Percentiles rank a stretch among this genome's conserved stretches.
phyloP scores from a whole-genome alignment of 2,888 invertebrate genomes.

The Morinoia aosen region DNA sequence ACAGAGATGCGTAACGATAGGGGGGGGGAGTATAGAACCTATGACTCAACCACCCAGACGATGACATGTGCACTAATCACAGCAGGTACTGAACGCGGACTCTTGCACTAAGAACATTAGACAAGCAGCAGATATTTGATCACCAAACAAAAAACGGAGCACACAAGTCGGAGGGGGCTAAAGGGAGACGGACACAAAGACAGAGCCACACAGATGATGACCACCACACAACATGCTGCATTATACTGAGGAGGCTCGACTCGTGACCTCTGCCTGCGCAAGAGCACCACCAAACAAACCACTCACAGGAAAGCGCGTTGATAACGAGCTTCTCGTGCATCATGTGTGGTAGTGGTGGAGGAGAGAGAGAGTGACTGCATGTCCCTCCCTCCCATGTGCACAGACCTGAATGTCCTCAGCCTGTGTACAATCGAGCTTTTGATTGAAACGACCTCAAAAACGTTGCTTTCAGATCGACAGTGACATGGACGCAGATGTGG shows the following conservation, averaged over 20 bases:
- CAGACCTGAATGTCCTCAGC: not conserved
- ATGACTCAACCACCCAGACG: not conserved
- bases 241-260: conserved; percentile 21
- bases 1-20: not conserved
- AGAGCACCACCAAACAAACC: not conserved
- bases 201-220: conserved; percentile 17
- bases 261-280: conserved; percentile 18
- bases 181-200: not conserved
- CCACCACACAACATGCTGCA: conserved; percentile 21
- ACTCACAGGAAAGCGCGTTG: conserved; percentile 40
- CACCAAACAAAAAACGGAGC: not conserved
- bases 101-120: not conserved
- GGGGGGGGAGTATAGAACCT: not conserved
- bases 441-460: not conserved
- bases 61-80: not conserved
- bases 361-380: not conserved
- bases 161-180: not conserved
- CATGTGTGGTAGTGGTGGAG: not conserved
- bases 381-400: not conserved
- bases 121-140: not conserved
- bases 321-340: not conserved
- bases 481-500: not conserved
- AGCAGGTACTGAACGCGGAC: not conserved
- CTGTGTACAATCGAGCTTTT: not conserved
- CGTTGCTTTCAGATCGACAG: not conserved